Percentiles rank a stretch among this genome's conserved stretches.
Evolutionary conservation across 2,113 vertebrate genomes (phyloP).

Genomic region (Oreochromis aureus): DNA sequence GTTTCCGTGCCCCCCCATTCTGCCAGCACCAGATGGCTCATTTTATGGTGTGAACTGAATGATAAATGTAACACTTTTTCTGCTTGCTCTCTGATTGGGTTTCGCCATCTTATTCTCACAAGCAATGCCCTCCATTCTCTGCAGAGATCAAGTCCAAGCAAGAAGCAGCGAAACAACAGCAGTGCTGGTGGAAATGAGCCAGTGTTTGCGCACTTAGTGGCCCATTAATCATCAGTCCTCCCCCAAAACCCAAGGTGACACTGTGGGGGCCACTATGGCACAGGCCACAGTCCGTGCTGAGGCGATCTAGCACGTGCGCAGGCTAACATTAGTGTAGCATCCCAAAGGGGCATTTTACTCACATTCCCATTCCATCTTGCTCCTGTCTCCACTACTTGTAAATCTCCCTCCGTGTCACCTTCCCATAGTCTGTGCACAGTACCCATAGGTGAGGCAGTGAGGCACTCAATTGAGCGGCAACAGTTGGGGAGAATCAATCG

Average conservation of each 20-base stretch:
- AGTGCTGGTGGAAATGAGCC: constrained; percentile 40
- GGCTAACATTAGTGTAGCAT: constrained; percentile 41
- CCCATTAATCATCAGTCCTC: constrained; percentile 54
- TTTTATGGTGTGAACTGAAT: constrained; percentile 28
- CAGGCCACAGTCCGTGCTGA: background rate
- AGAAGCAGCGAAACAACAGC: constrained; percentile 19
- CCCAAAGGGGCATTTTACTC: constrained; percentile 43
- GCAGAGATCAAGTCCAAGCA: background rate
- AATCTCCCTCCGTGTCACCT: background rate
- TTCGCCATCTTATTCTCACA: constrained; percentile 18
- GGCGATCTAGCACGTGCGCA: constrained; percentile 2
- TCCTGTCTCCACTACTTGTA: background rate
- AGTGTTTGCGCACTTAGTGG: constrained; percentile 29
- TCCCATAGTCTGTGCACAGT: background rate
- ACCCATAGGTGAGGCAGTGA: constrained; percentile 19
- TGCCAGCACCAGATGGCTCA: constrained; percentile 30
- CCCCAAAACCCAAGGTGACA: constrained; percentile 58
- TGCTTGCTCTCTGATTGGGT: constrained; percentile 27
- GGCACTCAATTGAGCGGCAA: constrained; percentile 28
- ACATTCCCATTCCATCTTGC: background rate
- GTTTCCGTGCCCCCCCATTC: background rate
- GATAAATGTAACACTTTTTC: constrained; percentile 40
- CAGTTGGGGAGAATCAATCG: constrained; percentile 46
- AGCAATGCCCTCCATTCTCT: background rate
- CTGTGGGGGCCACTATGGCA: background rate